These are phyloP conservation scores for Vombatus ursinus DNA, from an alignment of 2,113 vertebrate species.

Conservation along the genomic window DNA sequence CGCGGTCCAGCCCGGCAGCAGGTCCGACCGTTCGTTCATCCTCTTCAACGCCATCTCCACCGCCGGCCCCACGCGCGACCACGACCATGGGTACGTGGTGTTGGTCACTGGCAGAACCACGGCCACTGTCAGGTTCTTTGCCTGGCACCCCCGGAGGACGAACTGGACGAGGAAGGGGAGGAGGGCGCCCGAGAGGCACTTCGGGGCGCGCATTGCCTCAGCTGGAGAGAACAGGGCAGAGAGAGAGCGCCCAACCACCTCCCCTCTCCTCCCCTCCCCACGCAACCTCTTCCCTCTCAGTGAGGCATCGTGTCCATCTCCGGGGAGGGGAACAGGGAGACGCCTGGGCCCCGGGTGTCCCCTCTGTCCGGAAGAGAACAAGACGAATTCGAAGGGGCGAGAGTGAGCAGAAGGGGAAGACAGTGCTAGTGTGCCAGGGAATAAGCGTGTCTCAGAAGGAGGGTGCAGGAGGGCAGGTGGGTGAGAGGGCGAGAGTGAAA, in stretches of 20 bases:
- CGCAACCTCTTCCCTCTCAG: conserved; percentile 7
- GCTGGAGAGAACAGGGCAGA: conserved; percentile 30
- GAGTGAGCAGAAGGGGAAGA: conserved; percentile 16
- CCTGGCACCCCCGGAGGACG: conserved; percentile 52
- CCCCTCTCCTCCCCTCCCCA: conserved; percentile 10
- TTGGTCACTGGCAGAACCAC: conserved; percentile 91
- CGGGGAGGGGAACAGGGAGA: neutral
- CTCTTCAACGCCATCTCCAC: conserved; percentile 83
- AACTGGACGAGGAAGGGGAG: conserved; percentile 31
- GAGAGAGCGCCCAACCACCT: conserved; percentile 44
- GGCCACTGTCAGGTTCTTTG: conserved; percentile 87
- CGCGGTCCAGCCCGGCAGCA: conserved; percentile 84
- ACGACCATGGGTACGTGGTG: conserved; percentile 94
- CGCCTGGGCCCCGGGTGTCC: conserved; percentile 28
- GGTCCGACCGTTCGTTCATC: conserved; percentile 80
- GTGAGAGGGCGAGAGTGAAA: neutral
- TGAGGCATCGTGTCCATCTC: conserved; percentile 55
- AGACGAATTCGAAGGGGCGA: conserved; percentile 28
- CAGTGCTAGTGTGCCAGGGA: neutral
- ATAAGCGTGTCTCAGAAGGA: neutral
- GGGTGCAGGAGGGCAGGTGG: conserved; percentile 52
- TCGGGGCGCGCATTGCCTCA: conserved; percentile 54
- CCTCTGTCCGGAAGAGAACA: neutral
- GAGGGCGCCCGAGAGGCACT: conserved; percentile 41
- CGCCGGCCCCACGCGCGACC: conserved; percentile 93